phyloP scores from a whole-genome alignment of 2,113 vertebrate genomes.

The Pelmatolapia mariae region DNA sequence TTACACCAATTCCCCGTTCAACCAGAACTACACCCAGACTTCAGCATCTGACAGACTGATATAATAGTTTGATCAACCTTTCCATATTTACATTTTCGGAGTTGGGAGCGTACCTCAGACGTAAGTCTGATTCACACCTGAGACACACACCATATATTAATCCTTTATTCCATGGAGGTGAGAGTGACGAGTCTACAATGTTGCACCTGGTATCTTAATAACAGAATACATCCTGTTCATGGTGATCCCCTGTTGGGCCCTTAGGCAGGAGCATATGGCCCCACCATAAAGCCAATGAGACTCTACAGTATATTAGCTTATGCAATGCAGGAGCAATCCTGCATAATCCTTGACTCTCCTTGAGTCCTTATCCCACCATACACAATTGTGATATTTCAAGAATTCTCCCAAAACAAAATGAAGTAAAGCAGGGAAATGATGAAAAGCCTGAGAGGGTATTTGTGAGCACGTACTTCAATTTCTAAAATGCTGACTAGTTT shows the following conservation, averaged over 20 bases:
- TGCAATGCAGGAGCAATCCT: constrained; percentile 30
- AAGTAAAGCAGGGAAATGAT: background rate
- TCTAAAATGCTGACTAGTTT: background rate
- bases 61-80: constrained; percentile 43
- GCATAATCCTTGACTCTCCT: constrained; percentile 26
- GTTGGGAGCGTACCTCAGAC: background rate
- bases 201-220: constrained; percentile 55
- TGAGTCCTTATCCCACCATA: background rate
- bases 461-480: background rate
- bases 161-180: background rate
- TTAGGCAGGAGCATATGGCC: constrained; percentile 57
- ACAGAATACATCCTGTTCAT: constrained; percentile 53
- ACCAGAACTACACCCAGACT: background rate
- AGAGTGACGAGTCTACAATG: background rate
- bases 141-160: background rate
- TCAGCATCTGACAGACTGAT: constrained; percentile 52
- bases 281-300: constrained; percentile 11
- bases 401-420: background rate
- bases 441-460: background rate
- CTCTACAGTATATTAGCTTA: constrained; percentile 19
- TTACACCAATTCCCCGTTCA: constrained; percentile 30
- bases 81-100: background rate
- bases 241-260: constrained; percentile 44
- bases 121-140: background rate
- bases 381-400: background rate